Conservation (phyloP, 1,140 invertebrate genomes). For the Diorhabda elongata region DNA sequence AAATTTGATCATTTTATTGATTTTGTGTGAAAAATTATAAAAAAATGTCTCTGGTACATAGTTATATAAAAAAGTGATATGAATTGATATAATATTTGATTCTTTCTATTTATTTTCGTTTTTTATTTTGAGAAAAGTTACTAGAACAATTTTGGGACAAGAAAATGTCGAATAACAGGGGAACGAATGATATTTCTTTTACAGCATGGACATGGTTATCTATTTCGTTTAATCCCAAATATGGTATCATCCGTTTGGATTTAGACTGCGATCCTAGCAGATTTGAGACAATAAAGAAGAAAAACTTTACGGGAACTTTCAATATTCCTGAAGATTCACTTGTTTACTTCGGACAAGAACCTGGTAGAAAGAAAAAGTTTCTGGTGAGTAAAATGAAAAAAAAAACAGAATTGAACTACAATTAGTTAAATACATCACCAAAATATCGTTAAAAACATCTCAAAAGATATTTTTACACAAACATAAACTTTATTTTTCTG, state of each 20-base stretch:
- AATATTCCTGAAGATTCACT: slow-evolving; percentile 46
- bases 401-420: background rate
- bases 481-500: background rate
- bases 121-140: too few species aligned
- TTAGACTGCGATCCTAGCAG: slow-evolving; percentile 43
- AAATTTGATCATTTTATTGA: background rate
- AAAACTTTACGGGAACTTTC: slow-evolving; percentile 29
- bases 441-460: background rate
- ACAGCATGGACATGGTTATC: slow-evolving; percentile 45
- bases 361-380: slow-evolving; percentile 50
- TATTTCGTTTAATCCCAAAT: slow-evolving; percentile 39
- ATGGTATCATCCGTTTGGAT: slow-evolving; percentile 39
- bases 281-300: slow-evolving; percentile 36
- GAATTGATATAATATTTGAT: background rate
- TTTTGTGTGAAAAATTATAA: background rate
- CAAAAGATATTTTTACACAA: background rate
- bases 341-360: slow-evolving; percentile 50
- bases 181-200: slow-evolving; percentile 12
- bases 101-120: too few species aligned
- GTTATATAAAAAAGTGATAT: too few species aligned
- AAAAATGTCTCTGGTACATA: background rate
- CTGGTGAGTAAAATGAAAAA: slow-evolving; percentile 34
- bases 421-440: background rate
- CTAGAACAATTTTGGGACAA: too few species aligned
- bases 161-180: too few species aligned